Percentiles rank a stretch among this genome's conserved stretches.
phyloP scores from a whole-genome alignment of 1,140 invertebrate genomes.

The Diachasmimorpha longicaudata region DNA sequence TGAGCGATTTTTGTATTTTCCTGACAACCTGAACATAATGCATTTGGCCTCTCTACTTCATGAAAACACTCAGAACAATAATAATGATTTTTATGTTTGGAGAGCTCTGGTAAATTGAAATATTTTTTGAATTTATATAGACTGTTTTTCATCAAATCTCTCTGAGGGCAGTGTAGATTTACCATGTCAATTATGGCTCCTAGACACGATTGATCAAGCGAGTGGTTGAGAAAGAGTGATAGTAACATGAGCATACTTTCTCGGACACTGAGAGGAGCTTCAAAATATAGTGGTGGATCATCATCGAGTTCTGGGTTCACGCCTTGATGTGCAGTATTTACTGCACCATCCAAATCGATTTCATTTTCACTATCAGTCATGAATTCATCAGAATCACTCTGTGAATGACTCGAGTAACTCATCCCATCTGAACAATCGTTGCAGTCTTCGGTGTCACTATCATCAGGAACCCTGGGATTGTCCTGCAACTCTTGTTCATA shows the following conservation, averaged over 20 bases:
- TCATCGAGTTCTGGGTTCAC: not conserved
- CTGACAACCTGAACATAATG: constrained; percentile 10
- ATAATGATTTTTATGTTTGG: constrained; percentile 16
- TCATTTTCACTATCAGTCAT: not conserved
- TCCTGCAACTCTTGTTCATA: not conserved
- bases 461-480: not conserved
- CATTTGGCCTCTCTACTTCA: not conserved
- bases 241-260: constrained; percentile 23
- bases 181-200: constrained; percentile 3
- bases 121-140: constrained; percentile 27
- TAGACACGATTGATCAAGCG: not conserved
- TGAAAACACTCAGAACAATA: constrained; percentile 13
- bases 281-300: not conserved
- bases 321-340: not conserved
- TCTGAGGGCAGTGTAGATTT: constrained; percentile 14
- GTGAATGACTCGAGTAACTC: not conserved
- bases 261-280: constrained; percentile 1
- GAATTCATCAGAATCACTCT: not conserved
- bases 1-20: constrained; percentile 20
- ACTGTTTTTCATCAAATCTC: constrained; percentile 8
- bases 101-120: constrained; percentile 10
- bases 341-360: not conserved
- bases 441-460: not conserved
- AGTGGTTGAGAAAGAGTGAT: not conserved
- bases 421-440: not conserved